Evolutionary conservation across 2,888 invertebrate species (phyloP).

Genomic region (Pollenia labialis): DNA sequence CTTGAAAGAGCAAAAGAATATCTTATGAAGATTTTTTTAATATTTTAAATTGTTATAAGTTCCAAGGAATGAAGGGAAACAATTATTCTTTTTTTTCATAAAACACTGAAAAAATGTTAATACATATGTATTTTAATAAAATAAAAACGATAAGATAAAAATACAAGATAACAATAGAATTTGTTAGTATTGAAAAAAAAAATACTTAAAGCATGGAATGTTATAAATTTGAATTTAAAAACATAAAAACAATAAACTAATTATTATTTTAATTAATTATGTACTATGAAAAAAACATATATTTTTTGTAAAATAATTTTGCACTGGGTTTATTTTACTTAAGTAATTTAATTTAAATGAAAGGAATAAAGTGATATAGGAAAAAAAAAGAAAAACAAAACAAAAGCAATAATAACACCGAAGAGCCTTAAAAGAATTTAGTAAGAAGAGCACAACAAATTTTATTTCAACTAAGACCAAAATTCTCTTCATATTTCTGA

Average conservation of each 20-base stretch:
- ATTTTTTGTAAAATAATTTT: conserved; percentile 47
- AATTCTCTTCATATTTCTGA: no score
- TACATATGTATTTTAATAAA: conserved; percentile 17
- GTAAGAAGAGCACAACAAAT: neutral
- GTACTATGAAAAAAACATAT: conserved; percentile 10
- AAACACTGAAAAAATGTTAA: neutral
- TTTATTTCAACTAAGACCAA: neutral
- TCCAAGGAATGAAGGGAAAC: conserved; percentile 40
- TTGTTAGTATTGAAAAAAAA: conserved; percentile 20
- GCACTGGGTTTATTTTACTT: conserved; percentile 46
- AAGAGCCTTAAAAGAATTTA: no score
- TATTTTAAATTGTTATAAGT: neutral
- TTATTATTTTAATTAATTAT: neutral
- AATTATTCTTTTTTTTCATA: conserved; percentile 2
- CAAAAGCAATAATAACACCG: no score
- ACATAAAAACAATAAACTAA: conserved; percentile 8
- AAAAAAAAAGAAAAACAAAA: no score
- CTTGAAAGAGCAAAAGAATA: conserved; percentile 25
- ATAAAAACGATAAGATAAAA: conserved; percentile 24
- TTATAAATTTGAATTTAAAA: conserved; percentile 14
- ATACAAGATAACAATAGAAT: conserved; percentile 33
- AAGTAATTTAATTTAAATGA: conserved; percentile 13
- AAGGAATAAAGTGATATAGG: conserved; percentile 17
- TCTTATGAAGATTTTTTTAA: conserved; percentile 34
- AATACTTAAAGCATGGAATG: conserved; percentile 54